phyloP scores from a whole-genome alignment of 2,888 invertebrate genomes.

The Pseudococcus viburni region DNA sequence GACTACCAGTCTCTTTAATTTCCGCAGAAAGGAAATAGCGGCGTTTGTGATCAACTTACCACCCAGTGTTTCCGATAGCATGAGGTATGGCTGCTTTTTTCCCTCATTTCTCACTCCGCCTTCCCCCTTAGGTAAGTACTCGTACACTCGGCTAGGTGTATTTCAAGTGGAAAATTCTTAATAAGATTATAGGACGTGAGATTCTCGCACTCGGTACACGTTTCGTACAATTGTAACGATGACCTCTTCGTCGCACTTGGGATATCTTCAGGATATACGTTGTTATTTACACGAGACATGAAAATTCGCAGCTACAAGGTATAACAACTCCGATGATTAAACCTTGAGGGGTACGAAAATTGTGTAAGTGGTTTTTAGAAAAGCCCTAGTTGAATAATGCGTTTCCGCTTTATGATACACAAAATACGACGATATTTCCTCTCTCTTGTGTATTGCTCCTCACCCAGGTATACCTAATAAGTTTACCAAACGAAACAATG shows the following conservation, averaged over 20 bases:
- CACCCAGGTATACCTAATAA: background rate
- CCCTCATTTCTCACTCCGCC: background rate
- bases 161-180: constrained; percentile 12
- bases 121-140: background rate
- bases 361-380: constrained; percentile 53
- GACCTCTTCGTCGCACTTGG: constrained; percentile 24
- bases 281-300: constrained; percentile 19
- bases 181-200: constrained; percentile 31
- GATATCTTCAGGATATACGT: constrained; percentile 26
- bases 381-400: constrained; percentile 25
- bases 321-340: constrained; percentile 17
- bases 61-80: constrained; percentile 19
- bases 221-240: constrained; percentile 11
- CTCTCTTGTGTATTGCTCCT: background rate
- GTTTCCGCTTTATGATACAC: constrained; percentile 16
- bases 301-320: background rate
- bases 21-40: background rate
- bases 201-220: background rate
- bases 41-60: constrained; percentile 11
- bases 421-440: constrained; percentile 34
- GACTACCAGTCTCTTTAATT: constrained; percentile 11
- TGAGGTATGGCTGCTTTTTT: background rate
- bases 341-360: constrained; percentile 14
- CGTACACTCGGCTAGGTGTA: background rate
- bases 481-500: constrained; percentile 2